Percentiles rank a stretch among this genome's conserved stretches.
Evolutionary conservation across 2,888 invertebrate genomes (phyloP).

Genomic region (Agrenia bidenticulata): DNA sequence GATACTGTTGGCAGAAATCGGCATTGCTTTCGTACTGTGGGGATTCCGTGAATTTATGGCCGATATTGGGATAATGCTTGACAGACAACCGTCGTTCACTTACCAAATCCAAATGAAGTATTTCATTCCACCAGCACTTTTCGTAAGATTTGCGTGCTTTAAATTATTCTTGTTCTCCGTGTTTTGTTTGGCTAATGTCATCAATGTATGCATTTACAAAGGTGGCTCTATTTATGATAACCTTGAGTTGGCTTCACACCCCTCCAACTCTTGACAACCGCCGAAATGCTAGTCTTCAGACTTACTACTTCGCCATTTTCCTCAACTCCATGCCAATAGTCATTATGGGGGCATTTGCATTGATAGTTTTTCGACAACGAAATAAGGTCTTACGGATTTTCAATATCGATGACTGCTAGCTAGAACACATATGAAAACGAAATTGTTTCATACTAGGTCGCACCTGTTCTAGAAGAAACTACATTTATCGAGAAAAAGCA

Average conservation of each 20-base stretch:
- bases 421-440: too few species aligned
- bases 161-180: too few species aligned
- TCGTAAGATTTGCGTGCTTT: too few species aligned
- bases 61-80: constrained; percentile 33
- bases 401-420: too few species aligned
- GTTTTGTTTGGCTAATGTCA: too few species aligned
- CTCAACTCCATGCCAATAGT: constrained; percentile 24
- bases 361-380: background rate
- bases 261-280: background rate
- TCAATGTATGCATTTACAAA: background rate
- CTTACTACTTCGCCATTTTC: constrained; percentile 18
- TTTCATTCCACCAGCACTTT: constrained; percentile 22
- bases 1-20: constrained; percentile 25
- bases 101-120: constrained; percentile 39
- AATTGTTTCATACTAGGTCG: constrained; percentile 11
- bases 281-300: constrained; percentile 8
- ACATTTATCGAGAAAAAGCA: too few species aligned
- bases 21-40: constrained; percentile 24
- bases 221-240: background rate
- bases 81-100: constrained; percentile 14
- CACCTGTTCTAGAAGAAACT: background rate
- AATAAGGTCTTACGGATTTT: background rate
- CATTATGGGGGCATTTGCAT: constrained; percentile 20
- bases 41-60: constrained; percentile 31
- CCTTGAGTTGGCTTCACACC: constrained; percentile 12